These are phyloP conservation scores for Ferdinandea cuprea DNA, from an alignment of 2,888 invertebrate species.

Conservation along the genomic window DNA sequence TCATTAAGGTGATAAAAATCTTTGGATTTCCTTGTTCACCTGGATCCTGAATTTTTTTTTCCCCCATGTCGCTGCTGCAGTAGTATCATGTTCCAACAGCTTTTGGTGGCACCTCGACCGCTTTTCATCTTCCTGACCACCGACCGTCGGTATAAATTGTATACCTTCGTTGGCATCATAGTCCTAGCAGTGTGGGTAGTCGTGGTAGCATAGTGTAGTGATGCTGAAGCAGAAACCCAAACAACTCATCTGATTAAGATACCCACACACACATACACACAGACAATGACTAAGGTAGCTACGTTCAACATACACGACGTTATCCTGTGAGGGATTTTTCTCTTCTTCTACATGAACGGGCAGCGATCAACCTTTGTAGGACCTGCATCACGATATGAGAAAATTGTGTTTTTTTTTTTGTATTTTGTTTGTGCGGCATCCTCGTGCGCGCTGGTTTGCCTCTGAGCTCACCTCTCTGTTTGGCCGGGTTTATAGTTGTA, in stretches of 20 bases:
- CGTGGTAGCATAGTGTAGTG: slow-evolving; percentile 3
- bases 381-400: slow-evolving; percentile 57
- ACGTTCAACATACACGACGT: slow-evolving; percentile 2
- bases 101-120: slow-evolving; percentile 59
- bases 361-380: slow-evolving; percentile 64
- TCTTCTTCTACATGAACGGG: slow-evolving; percentile 55
- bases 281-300: slow-evolving; percentile 21
- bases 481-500: slow-evolving; percentile 65
- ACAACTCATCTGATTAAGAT: slow-evolving; percentile 72
- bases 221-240: slow-evolving; percentile 41
- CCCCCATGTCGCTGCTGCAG: slow-evolving; percentile 33
- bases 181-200: slow-evolving; percentile 22
- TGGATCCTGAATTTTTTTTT: slow-evolving; percentile 49
- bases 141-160: slow-evolving; percentile 59
- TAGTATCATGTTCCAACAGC: slow-evolving; percentile 57
- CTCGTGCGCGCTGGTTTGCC: slow-evolving; percentile 30
- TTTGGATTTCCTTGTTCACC: slow-evolving; percentile 68
- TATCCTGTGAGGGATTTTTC: slow-evolving; percentile 59
- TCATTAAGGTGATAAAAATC: slow-evolving; percentile 75
- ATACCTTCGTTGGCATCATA: slow-evolving; percentile 53
- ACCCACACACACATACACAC: slow-evolving; percentile 50
- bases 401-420: slow-evolving; percentile 8
- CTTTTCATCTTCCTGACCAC: slow-evolving; percentile 71
- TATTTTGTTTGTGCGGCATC: slow-evolving; percentile 8
- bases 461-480: slow-evolving; percentile 47